Evolutionary conservation across 2,113 vertebrate species (phyloP).

Genomic region (Furnarius figulus): DNA sequence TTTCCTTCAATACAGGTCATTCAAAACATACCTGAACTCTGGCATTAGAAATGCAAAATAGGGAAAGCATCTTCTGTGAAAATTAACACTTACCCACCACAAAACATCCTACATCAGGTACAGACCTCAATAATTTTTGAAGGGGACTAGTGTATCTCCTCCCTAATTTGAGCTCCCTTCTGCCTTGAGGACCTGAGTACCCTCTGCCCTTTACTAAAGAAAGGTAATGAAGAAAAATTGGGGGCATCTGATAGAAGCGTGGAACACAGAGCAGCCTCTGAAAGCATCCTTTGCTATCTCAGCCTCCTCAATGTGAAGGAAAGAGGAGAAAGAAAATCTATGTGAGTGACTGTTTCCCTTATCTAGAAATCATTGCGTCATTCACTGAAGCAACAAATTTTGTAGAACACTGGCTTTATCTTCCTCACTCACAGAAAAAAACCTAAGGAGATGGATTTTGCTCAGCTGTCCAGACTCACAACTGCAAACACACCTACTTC

Average conservation of each 20-base stretch:
- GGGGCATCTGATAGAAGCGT: neutral
- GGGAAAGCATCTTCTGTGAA: neutral
- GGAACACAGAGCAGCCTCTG: neutral
- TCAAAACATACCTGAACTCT: neutral
- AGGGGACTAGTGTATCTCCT: neutral
- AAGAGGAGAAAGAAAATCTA: slow-evolving; percentile 17
- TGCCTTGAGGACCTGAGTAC: neutral
- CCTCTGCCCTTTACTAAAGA: neutral
- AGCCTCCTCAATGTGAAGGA: neutral
- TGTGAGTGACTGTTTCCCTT: neutral
- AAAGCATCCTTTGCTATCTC: neutral
- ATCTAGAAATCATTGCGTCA: neutral
- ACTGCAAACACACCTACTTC: neutral
- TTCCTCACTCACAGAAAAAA: neutral
- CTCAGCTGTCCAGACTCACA: neutral
- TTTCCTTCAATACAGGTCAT: neutral
- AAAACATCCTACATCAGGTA: neutral
- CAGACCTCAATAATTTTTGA: neutral
- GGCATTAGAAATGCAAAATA: neutral
- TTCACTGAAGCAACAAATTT: neutral
- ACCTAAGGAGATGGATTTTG: neutral
- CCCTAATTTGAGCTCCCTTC: neutral
- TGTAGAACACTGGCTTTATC: neutral
- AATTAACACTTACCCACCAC: neutral
- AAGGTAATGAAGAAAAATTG: neutral